Conservation (phyloP, 2,888 invertebrate species). For the Metopia argyrocephala region DNA sequence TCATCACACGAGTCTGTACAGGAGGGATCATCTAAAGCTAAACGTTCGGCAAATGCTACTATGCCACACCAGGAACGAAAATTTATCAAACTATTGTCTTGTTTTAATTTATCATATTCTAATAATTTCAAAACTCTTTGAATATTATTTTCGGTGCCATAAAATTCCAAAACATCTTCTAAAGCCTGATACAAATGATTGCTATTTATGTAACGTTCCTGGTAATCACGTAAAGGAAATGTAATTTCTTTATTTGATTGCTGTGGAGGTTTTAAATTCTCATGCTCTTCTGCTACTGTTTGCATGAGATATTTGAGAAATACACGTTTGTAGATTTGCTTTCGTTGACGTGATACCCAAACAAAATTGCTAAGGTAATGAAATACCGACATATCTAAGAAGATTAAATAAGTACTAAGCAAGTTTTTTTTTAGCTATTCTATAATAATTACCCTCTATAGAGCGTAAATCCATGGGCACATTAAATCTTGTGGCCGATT, state of each 20-base stretch:
- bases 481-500: conserved; percentile 86
- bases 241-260: conserved; percentile 61
- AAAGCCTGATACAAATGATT: conserved; percentile 75
- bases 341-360: conserved; percentile 80
- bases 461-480: conserved; percentile 84
- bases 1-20: conserved; percentile 85
- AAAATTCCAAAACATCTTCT: conserved; percentile 77
- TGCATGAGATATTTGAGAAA: conserved; percentile 77
- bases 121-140: conserved; percentile 70
- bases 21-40: conserved; percentile 75
- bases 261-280: not conserved
- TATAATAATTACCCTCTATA: conserved; percentile 72
- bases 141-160: conserved; percentile 76
- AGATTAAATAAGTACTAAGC: not conserved
- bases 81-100: conserved; percentile 77
- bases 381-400: conserved; percentile 83
- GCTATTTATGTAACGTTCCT: conserved; percentile 73
- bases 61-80: conserved; percentile 90
- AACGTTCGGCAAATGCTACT: conserved; percentile 87
- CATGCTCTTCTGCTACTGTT: not conserved
- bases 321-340: conserved; percentile 81
- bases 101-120: conserved; percentile 66
- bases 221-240: conserved; percentile 67
- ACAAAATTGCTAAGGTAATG: conserved; percentile 86
- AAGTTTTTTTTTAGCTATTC: not conserved